These are phyloP conservation scores for Stenotaenia linearis DNA, from an alignment of 2,888 invertebrate species.

Conservation along the genomic window DNA sequence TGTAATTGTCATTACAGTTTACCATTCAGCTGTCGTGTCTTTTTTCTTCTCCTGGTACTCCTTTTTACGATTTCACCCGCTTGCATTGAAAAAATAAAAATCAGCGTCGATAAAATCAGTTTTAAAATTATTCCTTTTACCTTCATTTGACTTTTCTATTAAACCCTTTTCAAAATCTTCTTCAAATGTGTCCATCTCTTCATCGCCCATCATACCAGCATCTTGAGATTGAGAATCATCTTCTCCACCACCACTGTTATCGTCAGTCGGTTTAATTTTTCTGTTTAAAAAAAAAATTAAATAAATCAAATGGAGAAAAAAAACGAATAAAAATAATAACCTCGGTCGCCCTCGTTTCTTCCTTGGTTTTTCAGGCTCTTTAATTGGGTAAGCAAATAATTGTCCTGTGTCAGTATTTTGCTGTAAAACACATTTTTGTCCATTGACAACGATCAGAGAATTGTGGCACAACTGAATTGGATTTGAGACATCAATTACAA, in stretches of 20 bases:
- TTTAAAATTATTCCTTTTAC: too few species aligned
- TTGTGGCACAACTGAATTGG: slow-evolving; percentile 40
- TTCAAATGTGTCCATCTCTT: slow-evolving; percentile 42
- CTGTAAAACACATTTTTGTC: slow-evolving; percentile 47
- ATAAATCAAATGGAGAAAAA: neutral
- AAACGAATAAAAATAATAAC: slow-evolving; percentile 7
- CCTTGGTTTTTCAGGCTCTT: slow-evolving; percentile 38
- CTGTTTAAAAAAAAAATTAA: neutral
- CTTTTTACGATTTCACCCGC: slow-evolving; percentile 46
- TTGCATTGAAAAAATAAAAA: slow-evolving; percentile 34
- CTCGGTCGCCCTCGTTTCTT: slow-evolving; percentile 38
- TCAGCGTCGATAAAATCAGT: neutral
- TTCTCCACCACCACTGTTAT: neutral
- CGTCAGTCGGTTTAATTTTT: slow-evolving; percentile 13
- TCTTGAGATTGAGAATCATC: slow-evolving; percentile 28
- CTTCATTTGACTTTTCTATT: slow-evolving; percentile 46
- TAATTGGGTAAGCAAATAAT: slow-evolving; percentile 47
- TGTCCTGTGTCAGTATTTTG: slow-evolving; percentile 46
- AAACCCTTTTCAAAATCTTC: slow-evolving; percentile 42
- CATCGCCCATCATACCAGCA: slow-evolving; percentile 12
- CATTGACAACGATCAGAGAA: slow-evolving; percentile 45
- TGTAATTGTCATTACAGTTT: too few species aligned
- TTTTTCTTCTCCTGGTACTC: slow-evolving; percentile 45
- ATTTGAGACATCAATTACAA: slow-evolving; percentile 40
- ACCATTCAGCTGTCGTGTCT: slow-evolving; percentile 44